Evolutionary conservation across 2,888 invertebrate species (phyloP), one percentile per base, ranked within the genome.

Genomic region (Abscondita cerata): DNA sequence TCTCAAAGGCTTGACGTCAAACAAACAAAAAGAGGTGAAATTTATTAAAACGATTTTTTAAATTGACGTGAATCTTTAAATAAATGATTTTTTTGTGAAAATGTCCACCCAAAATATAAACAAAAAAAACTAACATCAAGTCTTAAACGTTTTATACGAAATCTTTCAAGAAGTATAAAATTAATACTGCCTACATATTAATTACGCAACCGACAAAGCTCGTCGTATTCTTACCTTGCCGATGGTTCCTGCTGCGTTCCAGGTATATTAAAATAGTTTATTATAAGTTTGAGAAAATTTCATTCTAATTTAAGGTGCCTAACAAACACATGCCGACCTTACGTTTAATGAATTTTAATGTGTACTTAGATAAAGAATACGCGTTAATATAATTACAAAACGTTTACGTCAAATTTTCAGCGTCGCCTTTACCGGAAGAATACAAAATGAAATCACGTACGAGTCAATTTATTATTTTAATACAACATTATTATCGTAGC

Each of bases 121-220:
- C n/a, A n/a, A n/a, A n/a, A n/a, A n/a, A n/a, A n/a, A n/a, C n/a
- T n/a, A n/a, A n/a, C n/a, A n/a, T n/a, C n/a, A 40, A 40, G 4
- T 19, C 18, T 18, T 44, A 44, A 19, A 19, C 44, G 18, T 44
- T 44, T 44, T 44, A 44, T 40, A 18, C 18, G 11, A 44, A 44
- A 44, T 44, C 44, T 44, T 56, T 56, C 48, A 56, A 56, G 48
- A 20, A 19, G 48, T 36, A 36, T 55, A 56, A 56, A 56, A 56
- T 56, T 56, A 56, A 56, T 50, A 40, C 48, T 41, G 19, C 40
- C 56, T 18, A 44, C 44, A 44, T 40, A 56, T 56, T 56, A 56
- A 56, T 56, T 50, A 56, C 38, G 16, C 31, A 54, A 55, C 54
- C 54, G 54, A 55, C 47, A 46, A 36, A 47, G 54, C 46, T 44